A percentile compares a stretch with the other conserved stretches of the same genome.
These are phyloP conservation scores for Anguilla anguilla DNA, from an alignment of 2,797 vertebrate species.

Conservation along the genomic window DNA sequence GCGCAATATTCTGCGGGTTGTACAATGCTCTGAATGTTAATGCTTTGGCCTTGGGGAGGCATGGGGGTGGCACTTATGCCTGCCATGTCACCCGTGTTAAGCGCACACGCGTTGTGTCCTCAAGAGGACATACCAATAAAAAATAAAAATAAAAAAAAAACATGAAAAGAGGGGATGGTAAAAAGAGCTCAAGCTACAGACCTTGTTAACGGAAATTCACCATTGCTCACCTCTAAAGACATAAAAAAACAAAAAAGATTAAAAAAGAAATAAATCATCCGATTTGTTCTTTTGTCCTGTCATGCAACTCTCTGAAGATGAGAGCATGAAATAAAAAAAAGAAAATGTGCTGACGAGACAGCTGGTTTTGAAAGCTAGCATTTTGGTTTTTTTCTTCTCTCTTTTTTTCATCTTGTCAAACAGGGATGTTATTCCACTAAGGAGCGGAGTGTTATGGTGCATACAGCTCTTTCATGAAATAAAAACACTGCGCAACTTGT, in stretches of 20 bases:
- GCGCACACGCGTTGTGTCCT: not conserved
- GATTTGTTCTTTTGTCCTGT: not conserved
- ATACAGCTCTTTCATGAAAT: not conserved
- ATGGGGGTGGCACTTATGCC: not conserved
- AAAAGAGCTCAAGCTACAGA: not conserved
- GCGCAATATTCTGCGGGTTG: not conserved
- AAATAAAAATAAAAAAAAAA: not conserved
- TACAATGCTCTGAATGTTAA: not conserved
- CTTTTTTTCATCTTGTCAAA: conserved; percentile 1
- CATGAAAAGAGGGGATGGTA: not conserved
- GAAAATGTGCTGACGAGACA: not conserved
- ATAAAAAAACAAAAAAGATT: not conserved
- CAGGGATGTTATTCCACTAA: not conserved
- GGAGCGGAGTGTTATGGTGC: not conserved
- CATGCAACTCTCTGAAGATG: not conserved
- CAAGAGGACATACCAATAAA: not conserved
- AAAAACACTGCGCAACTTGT: not conserved
- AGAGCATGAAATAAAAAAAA: conserved; percentile 1
- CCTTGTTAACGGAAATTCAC: not conserved
- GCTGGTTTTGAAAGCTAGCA: not conserved
- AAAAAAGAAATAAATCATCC: not conserved
- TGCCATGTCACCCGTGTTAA: not conserved
- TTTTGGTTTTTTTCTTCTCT: not conserved
- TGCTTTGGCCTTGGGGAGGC: not conserved
- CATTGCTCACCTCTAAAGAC: not conserved